Percentiles rank a stretch among this genome's conserved stretches.
Evolutionary conservation across 2,797 vertebrate genomes (phyloP).

Genomic region (Thamnophis elegans): DNA sequence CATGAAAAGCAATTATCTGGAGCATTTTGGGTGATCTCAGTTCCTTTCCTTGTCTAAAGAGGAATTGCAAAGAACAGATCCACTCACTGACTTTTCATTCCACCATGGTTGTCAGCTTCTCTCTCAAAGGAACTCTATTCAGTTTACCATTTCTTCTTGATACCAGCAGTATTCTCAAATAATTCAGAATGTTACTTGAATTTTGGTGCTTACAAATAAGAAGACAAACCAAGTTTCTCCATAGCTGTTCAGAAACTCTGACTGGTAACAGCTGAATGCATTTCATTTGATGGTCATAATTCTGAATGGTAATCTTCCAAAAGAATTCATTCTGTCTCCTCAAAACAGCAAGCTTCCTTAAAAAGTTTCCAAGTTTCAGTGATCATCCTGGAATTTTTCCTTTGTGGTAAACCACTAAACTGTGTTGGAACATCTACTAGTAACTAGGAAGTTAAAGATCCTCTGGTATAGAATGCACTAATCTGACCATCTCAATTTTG

Average conservation of each 20-base stretch:
- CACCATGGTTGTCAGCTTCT: neutral
- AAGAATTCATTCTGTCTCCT: neutral
- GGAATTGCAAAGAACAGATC: neutral
- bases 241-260: neutral
- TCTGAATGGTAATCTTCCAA: neutral
- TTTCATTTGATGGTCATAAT: neutral
- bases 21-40: neutral
- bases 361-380: neutral
- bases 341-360: neutral
- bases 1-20: neutral
- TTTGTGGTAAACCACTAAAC: neutral
- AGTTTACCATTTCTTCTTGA: neutral
- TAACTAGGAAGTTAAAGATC: neutral
- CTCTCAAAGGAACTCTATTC: neutral
- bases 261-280: neutral
- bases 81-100: neutral
- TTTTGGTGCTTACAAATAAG: neutral
- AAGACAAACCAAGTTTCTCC: neutral
- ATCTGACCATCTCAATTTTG: neutral
- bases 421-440: neutral
- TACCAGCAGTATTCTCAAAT: neutral
- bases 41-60: neutral
- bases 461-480: neutral
- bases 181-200: neutral
- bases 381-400: neutral